Base-by-base conservation (phyloP, 2,797 vertebrate species). In the Sebastolobus altivelis region DNA sequence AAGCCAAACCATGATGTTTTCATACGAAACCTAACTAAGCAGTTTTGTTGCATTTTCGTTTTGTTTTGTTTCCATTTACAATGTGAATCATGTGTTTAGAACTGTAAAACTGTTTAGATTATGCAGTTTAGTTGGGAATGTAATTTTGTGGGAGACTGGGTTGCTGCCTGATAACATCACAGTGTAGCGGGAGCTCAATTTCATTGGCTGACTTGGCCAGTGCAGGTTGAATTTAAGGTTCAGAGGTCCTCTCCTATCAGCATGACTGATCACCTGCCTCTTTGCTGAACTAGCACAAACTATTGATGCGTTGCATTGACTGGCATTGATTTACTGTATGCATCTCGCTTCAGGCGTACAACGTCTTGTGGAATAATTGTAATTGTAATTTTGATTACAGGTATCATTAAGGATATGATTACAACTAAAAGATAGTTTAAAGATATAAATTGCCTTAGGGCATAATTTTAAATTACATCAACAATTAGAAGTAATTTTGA, bases 251-350 rank as follows among this genome's bases (percentile, higher is more conserved):
- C 60, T 81, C 1, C 79, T 71, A 65, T 86, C 88, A 85, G 76
- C 65, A 75, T 87, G 87, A 93, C 77, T 81, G 89, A 93, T 93
- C 80, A 56, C 77, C 69, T 54, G 73, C 61, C 46, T 71, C 60
- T 43, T 49, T 84, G 89, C 92, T 93, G 90, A 92, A 74, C 59
- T 20, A 65, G 87, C 89, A 87, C 86, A 71, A 74, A 84, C 81
- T 61, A 70, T 74, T 86, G 88, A 92, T 89, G 81, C 59, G 63
- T 66, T 7, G 54, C 71, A 89, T 88, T 66, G 90, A 88, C 71
- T 65, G 22, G 14, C 84, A 94, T 93, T 82, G 93, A 95, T 89
- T 80, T 2, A 4, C 46, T 49, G 8, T 3, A 49, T 16, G 76
- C n/a, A 2, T 74, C 70, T 49, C 58, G 38, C 72, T 25, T 75